A percentile compares a stretch with the other conserved stretches of the same genome.
Evolutionary conservation across 1,140 invertebrate species (phyloP).

Genomic region (Eupristina koningsbergeri): DNA sequence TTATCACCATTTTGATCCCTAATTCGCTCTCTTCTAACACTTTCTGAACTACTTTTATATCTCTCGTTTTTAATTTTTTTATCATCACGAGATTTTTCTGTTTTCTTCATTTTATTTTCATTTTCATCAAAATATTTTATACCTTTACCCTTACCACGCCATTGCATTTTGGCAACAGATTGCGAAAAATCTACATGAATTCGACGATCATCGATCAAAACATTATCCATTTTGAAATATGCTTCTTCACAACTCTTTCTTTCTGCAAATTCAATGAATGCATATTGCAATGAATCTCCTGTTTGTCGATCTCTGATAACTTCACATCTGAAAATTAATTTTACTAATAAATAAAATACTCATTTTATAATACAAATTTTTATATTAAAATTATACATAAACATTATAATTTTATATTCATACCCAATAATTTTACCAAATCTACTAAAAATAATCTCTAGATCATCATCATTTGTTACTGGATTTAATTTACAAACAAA

Average conservation of each 20-base stretch:
- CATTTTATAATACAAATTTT: background rate
- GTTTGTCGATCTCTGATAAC: conserved; percentile 96
- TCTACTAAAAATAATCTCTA: conserved; percentile 97
- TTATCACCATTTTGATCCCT: conserved; percentile 34
- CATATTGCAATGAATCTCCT: conserved; percentile 97
- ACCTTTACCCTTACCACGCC: conserved; percentile 88
- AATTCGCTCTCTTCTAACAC: conserved; percentile 28
- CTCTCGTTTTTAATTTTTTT: conserved; percentile 26
- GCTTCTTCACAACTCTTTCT: conserved; percentile 97
- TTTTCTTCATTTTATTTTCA: conserved; percentile 46
- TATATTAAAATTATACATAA: background rate
- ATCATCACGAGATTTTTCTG: conserved; percentile 11
- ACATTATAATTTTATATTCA: conserved; percentile 12
- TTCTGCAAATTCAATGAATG: conserved; percentile 98
- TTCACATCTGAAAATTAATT: conserved; percentile 83
- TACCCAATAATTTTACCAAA: conserved; percentile 93
- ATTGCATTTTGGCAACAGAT: conserved; percentile 93
- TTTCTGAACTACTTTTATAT: conserved; percentile 6
- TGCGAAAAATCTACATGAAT: conserved; percentile 99
- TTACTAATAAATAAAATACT: background rate
- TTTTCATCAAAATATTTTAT: conserved; percentile 62
- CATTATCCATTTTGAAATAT: conserved; percentile 99
- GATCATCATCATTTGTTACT: conserved; percentile 96
- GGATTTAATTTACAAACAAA: conserved; percentile 99
- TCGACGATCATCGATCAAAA: conserved; percentile 97